A percentile compares a stretch with the other conserved stretches of the same genome.
Conservation (phyloP, 2,113 vertebrate species). For the Hippoglossus stenolepis region DNA sequence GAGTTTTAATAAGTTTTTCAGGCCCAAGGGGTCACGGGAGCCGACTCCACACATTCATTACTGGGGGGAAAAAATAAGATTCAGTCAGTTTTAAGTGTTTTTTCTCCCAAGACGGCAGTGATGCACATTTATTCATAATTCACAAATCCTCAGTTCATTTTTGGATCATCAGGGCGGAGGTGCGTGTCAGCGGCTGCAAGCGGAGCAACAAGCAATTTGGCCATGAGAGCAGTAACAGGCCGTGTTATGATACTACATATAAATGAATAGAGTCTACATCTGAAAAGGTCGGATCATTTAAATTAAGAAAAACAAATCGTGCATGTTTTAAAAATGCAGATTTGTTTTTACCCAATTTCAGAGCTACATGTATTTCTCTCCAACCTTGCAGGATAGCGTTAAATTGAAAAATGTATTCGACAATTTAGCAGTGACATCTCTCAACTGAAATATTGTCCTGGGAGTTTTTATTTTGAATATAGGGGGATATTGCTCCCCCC, state of each 20-base stretch:
- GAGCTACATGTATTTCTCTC: too few species aligned
- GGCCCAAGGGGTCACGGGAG: slow-evolving; percentile 28
- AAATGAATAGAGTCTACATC: not conserved
- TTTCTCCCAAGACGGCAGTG: slow-evolving; percentile 44
- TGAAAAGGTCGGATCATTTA: not conserved
- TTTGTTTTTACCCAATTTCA: too few species aligned
- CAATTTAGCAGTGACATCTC: not conserved
- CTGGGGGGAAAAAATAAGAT: slow-evolving; percentile 22
- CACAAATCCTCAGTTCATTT: slow-evolving; percentile 56
- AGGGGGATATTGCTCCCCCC: too few species aligned
- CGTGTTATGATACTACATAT: not conserved
- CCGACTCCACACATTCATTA: slow-evolving; percentile 50
- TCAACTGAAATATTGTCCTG: not conserved
- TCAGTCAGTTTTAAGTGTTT: slow-evolving; percentile 29
- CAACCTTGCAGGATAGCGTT: too few species aligned
- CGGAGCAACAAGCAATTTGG: slow-evolving; percentile 17
- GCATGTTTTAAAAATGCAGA: too few species aligned
- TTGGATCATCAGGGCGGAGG: slow-evolving; percentile 52
- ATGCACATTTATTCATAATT: slow-evolving; percentile 49
- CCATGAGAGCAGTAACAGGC: slow-evolving; percentile 16
- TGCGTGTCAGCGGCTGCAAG: slow-evolving; percentile 38
- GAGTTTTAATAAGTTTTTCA: slow-evolving; percentile 53
- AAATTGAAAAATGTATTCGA: too few species aligned
- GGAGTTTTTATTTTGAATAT: not conserved
- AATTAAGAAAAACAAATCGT: not conserved